Evolutionary conservation across 92 coral and sea anemone genomes (phyloP), one percentile per base, ranked within the genome.

Genomic region (Palythoa heliodiscus): DNA sequence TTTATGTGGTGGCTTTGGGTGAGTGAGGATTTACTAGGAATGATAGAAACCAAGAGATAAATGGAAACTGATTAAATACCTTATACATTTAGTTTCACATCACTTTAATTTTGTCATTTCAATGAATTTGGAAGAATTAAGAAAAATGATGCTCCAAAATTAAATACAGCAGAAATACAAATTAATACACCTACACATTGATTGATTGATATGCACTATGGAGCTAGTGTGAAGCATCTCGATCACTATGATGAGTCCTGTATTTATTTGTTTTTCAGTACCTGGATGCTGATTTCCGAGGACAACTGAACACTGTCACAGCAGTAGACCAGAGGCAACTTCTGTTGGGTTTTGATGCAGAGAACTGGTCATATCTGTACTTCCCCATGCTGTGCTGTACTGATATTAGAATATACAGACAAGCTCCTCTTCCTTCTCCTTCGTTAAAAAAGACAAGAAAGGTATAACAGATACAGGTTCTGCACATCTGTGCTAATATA

Each of bases 241-340:
- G 16, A 25, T 25, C 48, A 70, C 16, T 70, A 12, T 72, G 35
- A 38, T 2, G 47, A 4, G n/a, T n/a, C 8, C 13, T 50, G 29
- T 73, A 20, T 35, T 19, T 86, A 35, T 47, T 43, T 52, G 2
- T 43, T 85, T 85, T 78, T 24, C 81, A 97, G 99, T 92, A 89
- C 72, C 89, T 82, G 83, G 98, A 97, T 87, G 89, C 89, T 47
- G 98, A 97, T 77, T 80, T 97, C 14, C 98, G 98, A 23, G 99
- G 93, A 15, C 87, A 91, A 54, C 95, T 97, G 39, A 87, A 87
- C 64, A 82, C 89, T 43, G 80, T 91, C n/a, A 86, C 92, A 77
- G 81, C 91, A 63, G 88, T 92, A 68, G 98, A 95, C 61, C 98
- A 93, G 72, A 84, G 94, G 52, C 97, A 94, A 52, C 89, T 91